Percentiles rank a stretch among this genome's conserved stretches.
Conservation (phyloP, 2,888 invertebrate species). For the Conops quadrifasciatus region DNA sequence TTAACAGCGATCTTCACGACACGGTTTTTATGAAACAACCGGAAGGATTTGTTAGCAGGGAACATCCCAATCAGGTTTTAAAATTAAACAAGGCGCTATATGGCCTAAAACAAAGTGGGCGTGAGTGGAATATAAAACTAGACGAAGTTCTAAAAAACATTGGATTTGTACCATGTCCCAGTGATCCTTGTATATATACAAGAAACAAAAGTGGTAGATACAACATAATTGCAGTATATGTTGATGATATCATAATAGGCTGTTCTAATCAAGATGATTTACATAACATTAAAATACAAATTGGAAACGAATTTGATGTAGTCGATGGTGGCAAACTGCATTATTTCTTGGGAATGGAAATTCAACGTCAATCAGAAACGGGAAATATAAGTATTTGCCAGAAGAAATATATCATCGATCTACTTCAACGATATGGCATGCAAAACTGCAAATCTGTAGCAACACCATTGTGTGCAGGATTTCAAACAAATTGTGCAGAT, state of each 20-base stretch:
- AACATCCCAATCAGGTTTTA: too few relatives aligned
- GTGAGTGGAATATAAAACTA: conserved; percentile 42
- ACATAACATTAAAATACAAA: conserved; percentile 30
- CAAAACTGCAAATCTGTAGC: too few relatives aligned
- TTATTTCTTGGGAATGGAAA: conserved; percentile 36
- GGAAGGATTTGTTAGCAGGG: too few relatives aligned
- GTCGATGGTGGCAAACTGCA: conserved; percentile 36
- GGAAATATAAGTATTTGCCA: conserved; percentile 30
- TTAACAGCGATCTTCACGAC: too few relatives aligned
- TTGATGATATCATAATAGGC: conserved; percentile 40
- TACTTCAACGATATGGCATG: conserved; percentile 25
- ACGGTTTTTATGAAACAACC: too few relatives aligned
- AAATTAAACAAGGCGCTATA: too few relatives aligned
- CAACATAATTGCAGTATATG: conserved; percentile 41
- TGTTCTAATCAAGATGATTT: conserved; percentile 36
- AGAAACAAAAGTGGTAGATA: conserved; percentile 22
- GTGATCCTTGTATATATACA: conserved; percentile 31
- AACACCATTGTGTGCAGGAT: too few relatives aligned
- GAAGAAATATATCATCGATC: conserved; percentile 23
- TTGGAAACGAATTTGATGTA: conserved; percentile 36
- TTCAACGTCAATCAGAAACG: conserved; percentile 34
- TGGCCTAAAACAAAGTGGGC: conserved; percentile 42
- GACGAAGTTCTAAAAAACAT: conserved; percentile 37
- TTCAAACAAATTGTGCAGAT: conserved; percentile 35
- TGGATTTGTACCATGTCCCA: conserved; percentile 21